phyloP scores from a whole-genome alignment of 2,888 invertebrate species.

The Leucoptera coffeella region DNA sequence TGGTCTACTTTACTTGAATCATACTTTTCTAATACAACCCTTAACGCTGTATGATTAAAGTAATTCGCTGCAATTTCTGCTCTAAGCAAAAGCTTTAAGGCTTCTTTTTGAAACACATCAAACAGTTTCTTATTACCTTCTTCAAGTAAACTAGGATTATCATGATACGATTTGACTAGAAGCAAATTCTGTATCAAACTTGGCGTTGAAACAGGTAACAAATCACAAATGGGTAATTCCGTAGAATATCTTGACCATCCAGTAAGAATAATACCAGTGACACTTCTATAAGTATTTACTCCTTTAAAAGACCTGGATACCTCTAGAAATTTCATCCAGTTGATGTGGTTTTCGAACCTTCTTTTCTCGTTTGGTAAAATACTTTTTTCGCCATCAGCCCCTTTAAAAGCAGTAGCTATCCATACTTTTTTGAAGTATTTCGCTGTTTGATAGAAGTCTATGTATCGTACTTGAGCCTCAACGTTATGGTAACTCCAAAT shows the following conservation, averaged over 20 bases:
- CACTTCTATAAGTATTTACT: too few relatives aligned
- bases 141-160: too few relatives aligned
- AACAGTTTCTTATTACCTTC: too few relatives aligned
- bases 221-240: constrained; percentile 58
- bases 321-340: constrained; percentile 60
- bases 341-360: constrained; percentile 65
- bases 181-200: constrained; percentile 56
- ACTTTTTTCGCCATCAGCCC: constrained; percentile 53
- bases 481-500: constrained; percentile 61
- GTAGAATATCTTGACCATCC: constrained; percentile 71
- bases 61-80: too few relatives aligned
- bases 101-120: too few relatives aligned
- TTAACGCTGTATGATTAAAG: too few relatives aligned
- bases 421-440: constrained; percentile 61
- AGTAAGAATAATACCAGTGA: constrained; percentile 62
- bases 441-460: constrained; percentile 19
- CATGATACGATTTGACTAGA: constrained; percentile 26
- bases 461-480: constrained; percentile 14
- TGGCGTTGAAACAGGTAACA: constrained; percentile 56
- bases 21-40: too few relatives aligned
- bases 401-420: constrained; percentile 83
- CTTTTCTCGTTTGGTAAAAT: constrained; percentile 49
- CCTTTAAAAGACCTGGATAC: constrained; percentile 17
- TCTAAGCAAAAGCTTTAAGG: too few relatives aligned
- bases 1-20: too few relatives aligned